Conservation (phyloP, 2,888 invertebrate genomes). For the Theretra japonica region DNA sequence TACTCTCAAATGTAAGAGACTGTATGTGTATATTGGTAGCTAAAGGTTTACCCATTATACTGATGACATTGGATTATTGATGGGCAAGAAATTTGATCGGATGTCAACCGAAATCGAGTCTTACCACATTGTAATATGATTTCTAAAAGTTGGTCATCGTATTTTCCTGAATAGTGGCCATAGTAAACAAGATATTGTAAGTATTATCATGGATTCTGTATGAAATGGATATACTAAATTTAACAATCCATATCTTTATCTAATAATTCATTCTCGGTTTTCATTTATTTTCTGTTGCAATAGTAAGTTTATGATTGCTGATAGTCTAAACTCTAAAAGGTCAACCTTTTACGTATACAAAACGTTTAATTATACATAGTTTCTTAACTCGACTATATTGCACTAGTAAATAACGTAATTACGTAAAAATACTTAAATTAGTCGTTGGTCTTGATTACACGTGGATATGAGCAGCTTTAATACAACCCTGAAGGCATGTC, state of each 20-base stretch:
- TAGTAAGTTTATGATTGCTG: background rate
- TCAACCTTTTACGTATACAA: background rate
- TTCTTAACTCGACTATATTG: constrained; percentile 70
- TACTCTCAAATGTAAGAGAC: background rate
- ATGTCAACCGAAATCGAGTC: no score
- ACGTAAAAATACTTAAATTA: constrained; percentile 77
- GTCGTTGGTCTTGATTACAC: constrained; percentile 78
- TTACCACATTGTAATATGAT: no score
- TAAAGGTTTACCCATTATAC: no score
- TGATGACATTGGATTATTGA: no score
- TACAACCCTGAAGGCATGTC: constrained; percentile 90
- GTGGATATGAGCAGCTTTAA: constrained; percentile 61
- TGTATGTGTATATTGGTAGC: background rate
- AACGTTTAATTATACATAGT: constrained; percentile 19
- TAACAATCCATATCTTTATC: no score
- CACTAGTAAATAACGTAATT: constrained; percentile 72
- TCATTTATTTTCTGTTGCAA: background rate
- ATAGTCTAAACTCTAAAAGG: background rate
- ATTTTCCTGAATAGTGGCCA: no score
- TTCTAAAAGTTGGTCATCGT: no score
- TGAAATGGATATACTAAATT: no score
- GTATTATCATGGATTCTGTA: no score
- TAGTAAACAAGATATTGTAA: no score
- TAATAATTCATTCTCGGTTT: background rate
- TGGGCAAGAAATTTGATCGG: no score